Evolutionary conservation across 2,113 vertebrate genomes (phyloP), one percentile per base, ranked within the genome.

Genomic region (Phaethon lepturus): DNA sequence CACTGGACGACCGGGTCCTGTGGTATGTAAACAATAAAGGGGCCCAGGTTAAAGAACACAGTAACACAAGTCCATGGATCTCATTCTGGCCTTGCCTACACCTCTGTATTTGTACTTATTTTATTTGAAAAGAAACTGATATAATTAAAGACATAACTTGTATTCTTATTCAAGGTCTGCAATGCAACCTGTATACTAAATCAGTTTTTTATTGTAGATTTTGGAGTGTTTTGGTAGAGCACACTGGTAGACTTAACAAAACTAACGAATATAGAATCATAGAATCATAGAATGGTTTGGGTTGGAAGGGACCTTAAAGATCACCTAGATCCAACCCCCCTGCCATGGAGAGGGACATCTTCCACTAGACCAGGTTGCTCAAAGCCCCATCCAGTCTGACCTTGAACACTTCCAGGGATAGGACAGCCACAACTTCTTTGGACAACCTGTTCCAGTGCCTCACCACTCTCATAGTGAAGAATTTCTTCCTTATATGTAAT

Each of bases 1-100:
- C 91, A 99, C 99, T 47, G 99, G 99, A 98, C 98, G 99, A 98
- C 99, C 99, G 11, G 99, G 99, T 68, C 99, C 99, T 95, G 99
- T 99, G 99, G 99, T 99, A 98, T 97, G 99, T 99, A 86, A 28
- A 55, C 13, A 79, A 88, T 85, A 71, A 16, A 40, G 67, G 16
- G 29, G 13, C 25, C 71, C 7, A 66, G 9, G 10, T 80, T 60
- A 71, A 79, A 55, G 49, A 75, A 45, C 22, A 62, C 4, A 5
- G 11, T 66, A 72, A 53, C 5, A 0, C 44, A 76, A 58, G n/a
- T 59, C 24, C 29, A 29, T n/a, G 22, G 31, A 68, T 69, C 38
- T 67, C 44, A 40, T 68, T 94, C 58, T 53, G 69, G 13, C 29
- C 33, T 62, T 73, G 28, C 17, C 35, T 79, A 33, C 18, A 8